Evolutionary conservation across 2,888 invertebrate species (phyloP).

Genomic region (Thecophora atra): DNA sequence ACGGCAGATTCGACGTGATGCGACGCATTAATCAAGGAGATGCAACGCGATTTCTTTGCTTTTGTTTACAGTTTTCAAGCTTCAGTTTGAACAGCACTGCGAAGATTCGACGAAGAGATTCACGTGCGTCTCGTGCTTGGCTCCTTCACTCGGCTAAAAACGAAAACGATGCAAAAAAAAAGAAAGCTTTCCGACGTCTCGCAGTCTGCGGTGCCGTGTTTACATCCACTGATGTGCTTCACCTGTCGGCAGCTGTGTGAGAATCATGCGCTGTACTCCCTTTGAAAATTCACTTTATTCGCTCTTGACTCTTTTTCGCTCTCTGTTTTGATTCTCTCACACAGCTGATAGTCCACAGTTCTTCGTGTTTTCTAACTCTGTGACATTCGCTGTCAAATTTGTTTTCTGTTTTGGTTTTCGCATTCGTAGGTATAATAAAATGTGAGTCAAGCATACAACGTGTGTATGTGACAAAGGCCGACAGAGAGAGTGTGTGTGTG

Average conservation of each 20-base stretch:
- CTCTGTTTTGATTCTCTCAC: constrained; percentile 17
- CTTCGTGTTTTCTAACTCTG: neutral
- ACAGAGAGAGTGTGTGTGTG: neutral
- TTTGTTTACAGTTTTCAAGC: neutral
- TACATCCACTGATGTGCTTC: neutral
- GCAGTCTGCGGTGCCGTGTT: neutral
- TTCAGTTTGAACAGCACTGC: constrained; percentile 44
- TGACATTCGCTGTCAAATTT: neutral
- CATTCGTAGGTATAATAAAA: neutral
- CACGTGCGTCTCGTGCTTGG: neutral
- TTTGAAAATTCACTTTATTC: constrained; percentile 14
- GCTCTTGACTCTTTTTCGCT: constrained; percentile 22
- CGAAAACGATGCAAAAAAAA: neutral
- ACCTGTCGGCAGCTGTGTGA: neutral
- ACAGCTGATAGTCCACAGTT: constrained; percentile 15
- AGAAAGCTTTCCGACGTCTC: constrained; percentile 5
- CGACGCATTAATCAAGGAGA: neutral
- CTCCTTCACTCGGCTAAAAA: neutral
- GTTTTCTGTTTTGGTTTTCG: constrained; percentile 1
- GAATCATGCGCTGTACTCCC: constrained; percentile 26
- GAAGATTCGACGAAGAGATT: neutral
- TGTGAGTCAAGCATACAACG: neutral
- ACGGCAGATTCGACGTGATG: neutral
- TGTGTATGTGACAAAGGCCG: neutral
- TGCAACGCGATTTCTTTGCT: neutral